These are phyloP conservation scores for Protobothrops mucrosquamatus DNA, from an alignment of 2,113 vertebrate species.

Conservation along the genomic window DNA sequence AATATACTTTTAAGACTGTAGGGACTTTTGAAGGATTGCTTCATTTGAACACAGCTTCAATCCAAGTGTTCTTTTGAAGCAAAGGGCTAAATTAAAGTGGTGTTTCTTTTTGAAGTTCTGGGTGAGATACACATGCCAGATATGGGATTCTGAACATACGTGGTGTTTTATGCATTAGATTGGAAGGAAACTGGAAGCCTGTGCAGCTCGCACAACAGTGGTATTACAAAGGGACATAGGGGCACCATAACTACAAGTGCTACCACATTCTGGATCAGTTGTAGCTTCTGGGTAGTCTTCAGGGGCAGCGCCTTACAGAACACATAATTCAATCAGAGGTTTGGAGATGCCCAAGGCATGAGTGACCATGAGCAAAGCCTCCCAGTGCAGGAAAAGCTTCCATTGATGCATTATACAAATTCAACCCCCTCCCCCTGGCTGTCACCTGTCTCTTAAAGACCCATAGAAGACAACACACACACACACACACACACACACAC, in stretches of 20 bases:
- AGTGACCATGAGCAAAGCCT: not conserved
- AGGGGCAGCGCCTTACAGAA: not conserved
- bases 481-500: too few relatives aligned
- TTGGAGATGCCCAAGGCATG: not conserved
- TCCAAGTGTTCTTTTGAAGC: not conserved
- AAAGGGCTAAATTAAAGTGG: not conserved
- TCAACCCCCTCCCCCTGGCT: too few relatives aligned
- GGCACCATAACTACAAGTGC: not conserved
- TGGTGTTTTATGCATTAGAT: not conserved
- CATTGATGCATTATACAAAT: not conserved
- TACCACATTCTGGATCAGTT: not conserved
- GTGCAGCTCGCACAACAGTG: not conserved
- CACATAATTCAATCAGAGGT: not conserved
- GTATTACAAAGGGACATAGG: not conserved
- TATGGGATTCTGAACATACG: not conserved
- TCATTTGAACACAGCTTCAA: not conserved
- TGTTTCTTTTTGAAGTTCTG: not conserved
- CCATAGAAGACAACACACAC: too few relatives aligned
- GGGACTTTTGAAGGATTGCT: not conserved
- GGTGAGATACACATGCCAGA: not conserved
- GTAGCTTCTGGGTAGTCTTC: not conserved
- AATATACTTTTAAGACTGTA: not conserved
- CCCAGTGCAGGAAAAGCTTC: not conserved
- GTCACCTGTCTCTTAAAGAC: too few relatives aligned
- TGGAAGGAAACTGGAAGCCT: not conserved